phyloP scores from a whole-genome alignment of 2,797 vertebrate species.

The Falco columbarius region DNA sequence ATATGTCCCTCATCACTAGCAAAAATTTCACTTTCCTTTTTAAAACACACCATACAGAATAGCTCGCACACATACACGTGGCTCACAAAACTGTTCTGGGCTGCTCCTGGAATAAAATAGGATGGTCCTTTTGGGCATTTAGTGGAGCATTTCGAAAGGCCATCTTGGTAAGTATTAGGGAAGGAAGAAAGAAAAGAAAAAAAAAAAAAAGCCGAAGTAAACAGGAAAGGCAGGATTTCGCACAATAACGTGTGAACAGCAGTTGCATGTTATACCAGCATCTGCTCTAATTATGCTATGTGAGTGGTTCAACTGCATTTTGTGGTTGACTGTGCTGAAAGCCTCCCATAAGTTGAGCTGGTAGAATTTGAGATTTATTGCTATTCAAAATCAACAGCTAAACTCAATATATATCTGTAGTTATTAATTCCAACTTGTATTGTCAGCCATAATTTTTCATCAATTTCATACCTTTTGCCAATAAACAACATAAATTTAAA shows the following conservation, averaged over 20 bases:
- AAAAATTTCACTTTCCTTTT: neutral
- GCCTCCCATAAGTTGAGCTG: slow-evolving; percentile 38
- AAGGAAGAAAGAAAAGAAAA: neutral
- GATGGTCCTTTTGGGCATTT: neutral
- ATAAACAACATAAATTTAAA: slow-evolving; percentile 35
- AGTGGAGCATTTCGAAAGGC: neutral
- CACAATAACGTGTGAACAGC: slow-evolving; percentile 26
- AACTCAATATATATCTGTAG: slow-evolving; percentile 53
- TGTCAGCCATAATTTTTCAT: slow-evolving; percentile 49
- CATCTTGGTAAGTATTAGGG: neutral
- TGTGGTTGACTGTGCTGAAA: slow-evolving; percentile 63
- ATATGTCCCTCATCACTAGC: neutral
- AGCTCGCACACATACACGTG: neutral
- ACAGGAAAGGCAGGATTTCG: slow-evolving; percentile 39
- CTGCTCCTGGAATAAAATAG: neutral
- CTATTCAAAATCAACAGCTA: slow-evolving; percentile 26
- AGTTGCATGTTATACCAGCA: slow-evolving; percentile 48
- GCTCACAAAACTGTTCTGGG: neutral
- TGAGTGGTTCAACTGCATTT: slow-evolving; percentile 48
- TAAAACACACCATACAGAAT: neutral
- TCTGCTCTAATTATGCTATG: slow-evolving; percentile 52
- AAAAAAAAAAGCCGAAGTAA: neutral
- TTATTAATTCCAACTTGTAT: slow-evolving; percentile 19
- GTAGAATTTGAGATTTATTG: slow-evolving; percentile 57
- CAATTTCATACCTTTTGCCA: slow-evolving; percentile 38